A percentile compares a stretch with the other conserved stretches of the same genome.
Conservation (phyloP, 2,797 vertebrate genomes). For the Sylvilagus floridanus region DNA sequence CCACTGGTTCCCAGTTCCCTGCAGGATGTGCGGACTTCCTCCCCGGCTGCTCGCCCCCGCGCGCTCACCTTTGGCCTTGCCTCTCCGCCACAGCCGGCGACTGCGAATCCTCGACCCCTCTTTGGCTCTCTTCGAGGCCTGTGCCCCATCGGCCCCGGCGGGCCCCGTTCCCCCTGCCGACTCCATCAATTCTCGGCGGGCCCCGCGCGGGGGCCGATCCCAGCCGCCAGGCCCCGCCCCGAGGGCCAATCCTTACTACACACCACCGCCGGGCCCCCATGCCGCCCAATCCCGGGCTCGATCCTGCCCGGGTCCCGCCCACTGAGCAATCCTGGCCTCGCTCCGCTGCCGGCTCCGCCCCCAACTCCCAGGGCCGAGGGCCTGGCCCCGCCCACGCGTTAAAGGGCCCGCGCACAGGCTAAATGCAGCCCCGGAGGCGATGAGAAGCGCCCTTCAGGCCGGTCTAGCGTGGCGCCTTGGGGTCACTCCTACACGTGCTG, state of each 20-base stretch:
- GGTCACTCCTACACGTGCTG: not conserved
- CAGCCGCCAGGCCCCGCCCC: not conserved
- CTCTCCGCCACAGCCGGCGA: conserved; percentile 73
- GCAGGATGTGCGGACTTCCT: not conserved
- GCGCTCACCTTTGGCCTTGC: conserved; percentile 78
- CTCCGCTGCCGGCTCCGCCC: conserved; percentile 3
- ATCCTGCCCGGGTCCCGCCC: conserved; percentile 35
- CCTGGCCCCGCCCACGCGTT: conserved; percentile 27
- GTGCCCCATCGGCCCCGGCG: not conserved
- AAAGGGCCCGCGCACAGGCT: conserved; percentile 45
- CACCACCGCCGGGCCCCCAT: conserved; percentile 22
- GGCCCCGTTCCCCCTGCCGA: not conserved
- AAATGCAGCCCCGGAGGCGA: not conserved
- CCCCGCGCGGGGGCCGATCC: not conserved
- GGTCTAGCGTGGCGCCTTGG: not conserved
- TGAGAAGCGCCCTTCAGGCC: not conserved
- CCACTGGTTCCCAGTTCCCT: not conserved
- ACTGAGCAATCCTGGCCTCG: not conserved
- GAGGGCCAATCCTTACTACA: not conserved
- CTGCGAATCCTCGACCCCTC: conserved; percentile 45
- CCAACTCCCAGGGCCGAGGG: not conserved
- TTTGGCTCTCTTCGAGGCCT: conserved; percentile 32
- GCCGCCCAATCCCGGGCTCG: conserved; percentile 56
- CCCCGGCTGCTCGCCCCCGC: not conserved
- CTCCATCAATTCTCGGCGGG: conserved; percentile 72